Evolutionary conservation across 2,888 invertebrate species (phyloP).

Genomic region (Conchocele bisecta): DNA sequence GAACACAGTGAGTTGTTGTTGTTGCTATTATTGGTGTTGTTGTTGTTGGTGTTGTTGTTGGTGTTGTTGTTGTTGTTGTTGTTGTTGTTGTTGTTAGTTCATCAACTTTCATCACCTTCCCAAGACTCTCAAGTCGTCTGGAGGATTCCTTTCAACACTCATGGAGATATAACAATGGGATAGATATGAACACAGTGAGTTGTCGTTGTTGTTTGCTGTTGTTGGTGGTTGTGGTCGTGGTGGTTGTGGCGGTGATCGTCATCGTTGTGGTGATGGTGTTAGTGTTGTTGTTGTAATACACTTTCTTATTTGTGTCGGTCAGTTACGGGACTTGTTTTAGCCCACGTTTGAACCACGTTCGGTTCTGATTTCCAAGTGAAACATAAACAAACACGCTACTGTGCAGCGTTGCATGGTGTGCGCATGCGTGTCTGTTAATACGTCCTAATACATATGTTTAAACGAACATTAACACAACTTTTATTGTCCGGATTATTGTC

Average conservation of each 20-base stretch:
- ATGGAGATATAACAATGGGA: constrained; percentile 82
- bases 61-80: neutral
- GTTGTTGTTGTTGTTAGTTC: neutral
- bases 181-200: constrained; percentile 83
- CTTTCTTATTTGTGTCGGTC: neutral
- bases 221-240: neutral
- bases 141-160: constrained; percentile 82
- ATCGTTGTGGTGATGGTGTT: no score
- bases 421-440: no score
- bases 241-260: no score
- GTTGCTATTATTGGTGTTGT: neutral
- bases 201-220: neutral
- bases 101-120: constrained; percentile 56
- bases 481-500: no score
- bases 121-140: constrained; percentile 81
- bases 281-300: neutral
- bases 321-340: no score
- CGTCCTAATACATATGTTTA: no score
- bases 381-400: no score
- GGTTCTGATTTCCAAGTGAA: no score
- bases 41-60: neutral
- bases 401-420: no score
- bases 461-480: no score
- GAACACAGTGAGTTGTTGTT: constrained; percentile 80
- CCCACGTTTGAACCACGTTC: no score